A percentile compares a stretch with the other conserved stretches of the same genome.
These are phyloP conservation scores for Synergus umbraculus DNA, from an alignment of 2,888 invertebrate genomes.

Conservation along the genomic window DNA sequence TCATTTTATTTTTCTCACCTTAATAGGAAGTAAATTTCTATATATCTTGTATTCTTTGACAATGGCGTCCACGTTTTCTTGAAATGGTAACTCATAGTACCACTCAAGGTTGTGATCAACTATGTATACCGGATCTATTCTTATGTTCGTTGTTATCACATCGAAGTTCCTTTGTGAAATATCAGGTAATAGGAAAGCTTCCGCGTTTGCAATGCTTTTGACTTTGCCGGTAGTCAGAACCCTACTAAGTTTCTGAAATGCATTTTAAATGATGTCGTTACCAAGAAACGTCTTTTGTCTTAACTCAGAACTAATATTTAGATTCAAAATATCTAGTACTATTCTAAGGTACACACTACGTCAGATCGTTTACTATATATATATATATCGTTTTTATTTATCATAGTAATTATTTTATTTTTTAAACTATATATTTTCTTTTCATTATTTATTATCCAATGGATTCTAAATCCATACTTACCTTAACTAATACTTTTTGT, in stretches of 20 bases:
- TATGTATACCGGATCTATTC: slow-evolving; percentile 81
- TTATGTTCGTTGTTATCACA: slow-evolving; percentile 80
- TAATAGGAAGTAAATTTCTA: slow-evolving; percentile 80
- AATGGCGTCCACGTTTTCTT: slow-evolving; percentile 76
- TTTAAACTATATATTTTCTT: background rate
- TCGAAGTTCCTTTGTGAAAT: slow-evolving; percentile 80
- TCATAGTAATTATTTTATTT: too few relatives aligned
- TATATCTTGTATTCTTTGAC: slow-evolving; percentile 76
- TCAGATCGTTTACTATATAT: too few relatives aligned
- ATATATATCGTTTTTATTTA: too few relatives aligned
- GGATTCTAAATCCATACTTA: slow-evolving; percentile 54
- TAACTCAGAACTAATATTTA: background rate
- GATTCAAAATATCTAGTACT: background rate
- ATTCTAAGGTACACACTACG: background rate
- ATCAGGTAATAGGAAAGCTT: slow-evolving; percentile 80
- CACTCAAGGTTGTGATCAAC: slow-evolving; percentile 78
- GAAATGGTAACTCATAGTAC: slow-evolving; percentile 80
- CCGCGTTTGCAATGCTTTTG: slow-evolving; percentile 79
- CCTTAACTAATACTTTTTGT: slow-evolving; percentile 80
- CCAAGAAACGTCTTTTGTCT: background rate
- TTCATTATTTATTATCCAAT: background rate
- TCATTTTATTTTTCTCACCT: slow-evolving; percentile 65
- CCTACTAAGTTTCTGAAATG: slow-evolving; percentile 77
- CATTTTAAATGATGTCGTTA: background rate
- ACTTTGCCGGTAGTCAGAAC: slow-evolving; percentile 80